Evolutionary conservation across 2,797 vertebrate genomes (phyloP), one percentile per base, ranked within the genome.

Genomic region (Picus viridis): DNA sequence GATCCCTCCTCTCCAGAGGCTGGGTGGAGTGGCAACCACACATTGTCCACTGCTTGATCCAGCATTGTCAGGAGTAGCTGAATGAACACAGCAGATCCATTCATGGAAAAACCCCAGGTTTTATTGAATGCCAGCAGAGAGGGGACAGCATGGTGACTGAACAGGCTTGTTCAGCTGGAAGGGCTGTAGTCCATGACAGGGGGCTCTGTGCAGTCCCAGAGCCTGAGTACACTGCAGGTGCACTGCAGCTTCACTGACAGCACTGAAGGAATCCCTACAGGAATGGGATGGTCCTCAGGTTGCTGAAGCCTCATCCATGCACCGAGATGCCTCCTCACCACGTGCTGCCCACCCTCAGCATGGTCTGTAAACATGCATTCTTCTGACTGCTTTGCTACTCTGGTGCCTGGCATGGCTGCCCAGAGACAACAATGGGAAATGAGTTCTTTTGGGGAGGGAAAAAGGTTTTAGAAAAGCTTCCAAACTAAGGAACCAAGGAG

Each of bases 41-140:
- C 12, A 51, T 63, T 45, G 17, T 53, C 53, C 39, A 5, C 67
- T 72, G 67, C 59, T 26, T 49, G 78, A 67, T 43, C 72, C 59
- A 86, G 34, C 30, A 10, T 57, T 85, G 57, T 56, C 71, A 14
- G 0, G 29, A n/a, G 63, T 8, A 45, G 27, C 7, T 89, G 63
- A 81, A 76, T 58, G 86, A 83, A 94, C 2, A 81, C 10, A 86
- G 84, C 62, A 94, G 53, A 83, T 56, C 51, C 8, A 6, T 57
- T 64, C 77, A 95, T 93, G 87, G 73, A 82, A 94, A 95, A 94
- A 10, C 2, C 75, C 80, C 82, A 91, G 32, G 39, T 9, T 89
- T 97, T 96, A 97, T 95, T 96, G 93, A 89, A 96, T 69, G 93
- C 90, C 76, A 82, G 96, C 89, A 97, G 82, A 92, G 64, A 57